A percentile compares a stretch with the other conserved stretches of the same genome.
Conservation (phyloP, 2,888 invertebrate genomes). For the Sturmia bella region DNA sequence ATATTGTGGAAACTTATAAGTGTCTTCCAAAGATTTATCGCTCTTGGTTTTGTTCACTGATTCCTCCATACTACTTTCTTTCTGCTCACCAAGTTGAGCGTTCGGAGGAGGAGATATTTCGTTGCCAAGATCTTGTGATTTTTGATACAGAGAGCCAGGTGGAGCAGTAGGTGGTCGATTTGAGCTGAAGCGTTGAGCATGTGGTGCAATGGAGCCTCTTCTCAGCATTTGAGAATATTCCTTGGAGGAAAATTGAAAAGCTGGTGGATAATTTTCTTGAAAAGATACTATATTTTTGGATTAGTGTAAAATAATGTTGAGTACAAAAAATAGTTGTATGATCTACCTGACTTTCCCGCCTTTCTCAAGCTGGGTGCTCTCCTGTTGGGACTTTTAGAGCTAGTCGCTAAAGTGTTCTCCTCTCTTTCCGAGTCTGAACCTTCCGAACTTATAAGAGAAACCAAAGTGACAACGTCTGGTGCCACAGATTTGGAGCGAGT, state of each 20-base stretch:
- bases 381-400: conserved; percentile 73
- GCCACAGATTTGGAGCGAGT: conserved; percentile 78
- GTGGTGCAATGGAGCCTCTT: conserved; percentile 80
- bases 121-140: conserved; percentile 18
- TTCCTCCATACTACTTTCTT: conserved; percentile 8
- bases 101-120: conserved; percentile 52
- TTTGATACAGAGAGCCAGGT: conserved; percentile 78
- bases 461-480: conserved; percentile 85
- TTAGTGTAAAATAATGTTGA: background rate
- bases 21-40: conserved; percentile 41
- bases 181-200: conserved; percentile 79
- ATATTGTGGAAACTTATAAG: conserved; percentile 81
- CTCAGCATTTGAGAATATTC: conserved; percentile 81
- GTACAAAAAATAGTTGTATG: background rate
- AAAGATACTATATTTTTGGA: conserved; percentile 78
- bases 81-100: conserved; percentile 30
- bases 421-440: conserved; percentile 85
- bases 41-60: background rate
- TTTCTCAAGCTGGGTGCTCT: conserved; percentile 79
- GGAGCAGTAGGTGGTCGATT: conserved; percentile 82
- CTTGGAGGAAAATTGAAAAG: conserved; percentile 78
- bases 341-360: conserved; percentile 81
- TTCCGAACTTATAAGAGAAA: conserved; percentile 86
- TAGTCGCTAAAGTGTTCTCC: conserved; percentile 72
- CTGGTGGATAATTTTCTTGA: conserved; percentile 81